These are phyloP conservation scores for Colius striatus DNA, from an alignment of 2,113 vertebrate species.

Conservation along the genomic window DNA sequence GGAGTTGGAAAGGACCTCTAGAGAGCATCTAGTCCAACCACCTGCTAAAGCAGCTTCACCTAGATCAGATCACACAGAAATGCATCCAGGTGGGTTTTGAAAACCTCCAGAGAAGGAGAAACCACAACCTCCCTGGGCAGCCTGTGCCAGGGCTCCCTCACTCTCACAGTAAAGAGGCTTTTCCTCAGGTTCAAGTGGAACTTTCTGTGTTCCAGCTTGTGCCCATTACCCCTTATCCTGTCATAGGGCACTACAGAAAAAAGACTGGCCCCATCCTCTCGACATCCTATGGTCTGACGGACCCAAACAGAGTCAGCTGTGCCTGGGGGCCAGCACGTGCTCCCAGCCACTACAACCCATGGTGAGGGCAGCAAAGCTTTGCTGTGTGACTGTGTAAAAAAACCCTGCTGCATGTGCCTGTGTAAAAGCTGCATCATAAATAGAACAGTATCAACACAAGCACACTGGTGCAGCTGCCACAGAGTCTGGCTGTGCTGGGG, in stretches of 20 bases:
- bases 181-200: no score
- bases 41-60: background rate
- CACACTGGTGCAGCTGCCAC: background rate
- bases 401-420: rapidly evolving
- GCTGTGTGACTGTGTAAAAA: background rate
- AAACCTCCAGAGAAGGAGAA: background rate
- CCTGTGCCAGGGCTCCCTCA: no score
- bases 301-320: background rate
- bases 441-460: rapidly evolving
- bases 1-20: background rate
- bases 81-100: background rate
- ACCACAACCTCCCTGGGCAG: background rate
- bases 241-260: no score
- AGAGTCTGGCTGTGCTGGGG: background rate
- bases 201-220: no score
- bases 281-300: rapidly evolving
- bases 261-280: background rate
- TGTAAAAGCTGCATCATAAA: background rate
- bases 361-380: background rate
- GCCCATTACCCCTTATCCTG: no score
- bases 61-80: background rate
- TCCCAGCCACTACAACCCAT: background rate
- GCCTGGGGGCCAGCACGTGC: background rate
- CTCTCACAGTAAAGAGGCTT: no score
- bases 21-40: background rate